Percentiles rank a stretch among this genome's conserved stretches.
Evolutionary conservation across 2,113 vertebrate genomes (phyloP).

Genomic region (Lampris megalopsis): DNA sequence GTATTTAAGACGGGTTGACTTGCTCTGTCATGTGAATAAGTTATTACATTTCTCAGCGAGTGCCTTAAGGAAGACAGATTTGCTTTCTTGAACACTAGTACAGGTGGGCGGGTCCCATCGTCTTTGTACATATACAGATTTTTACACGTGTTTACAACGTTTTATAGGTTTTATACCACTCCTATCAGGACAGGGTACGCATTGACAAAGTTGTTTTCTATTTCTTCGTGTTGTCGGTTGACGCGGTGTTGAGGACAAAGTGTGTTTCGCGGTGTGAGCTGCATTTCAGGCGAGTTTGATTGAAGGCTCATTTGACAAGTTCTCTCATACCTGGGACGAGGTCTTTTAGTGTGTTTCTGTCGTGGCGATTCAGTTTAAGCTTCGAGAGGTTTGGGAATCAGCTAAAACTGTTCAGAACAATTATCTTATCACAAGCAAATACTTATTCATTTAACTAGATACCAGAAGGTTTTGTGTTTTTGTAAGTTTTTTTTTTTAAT

Average conservation of each 20-base stretch:
- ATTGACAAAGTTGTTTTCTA: neutral
- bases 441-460: too few species aligned
- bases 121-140: slow-evolving; percentile 67
- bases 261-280: neutral
- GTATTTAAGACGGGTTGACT: slow-evolving; percentile 77
- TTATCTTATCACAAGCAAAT: too few species aligned
- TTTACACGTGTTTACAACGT: slow-evolving; percentile 65
- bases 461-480: too few species aligned
- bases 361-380: too few species aligned
- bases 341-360: too few species aligned
- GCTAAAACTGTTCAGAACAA: too few species aligned
- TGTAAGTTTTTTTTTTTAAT: too few species aligned
- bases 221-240: slow-evolving; percentile 1
- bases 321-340: slow-evolving; percentile 33
- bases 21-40: slow-evolving; percentile 53
- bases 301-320: slow-evolving; percentile 16
- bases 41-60: slow-evolving; percentile 70
- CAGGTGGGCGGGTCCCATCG: slow-evolving; percentile 80
- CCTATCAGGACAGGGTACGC: slow-evolving; percentile 61
- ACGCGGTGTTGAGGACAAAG: slow-evolving; percentile 3
- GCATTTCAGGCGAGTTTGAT: neutral
- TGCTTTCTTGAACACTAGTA: slow-evolving; percentile 42
- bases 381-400: too few species aligned
- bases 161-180: slow-evolving; percentile 60
- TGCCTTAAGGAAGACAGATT: slow-evolving; percentile 53